Percentiles rank a stretch among this genome's conserved stretches.
Evolutionary conservation across 92 coral and sea anemone species (phyloP).

Genomic region (Epizoanthus rinbou): DNA sequence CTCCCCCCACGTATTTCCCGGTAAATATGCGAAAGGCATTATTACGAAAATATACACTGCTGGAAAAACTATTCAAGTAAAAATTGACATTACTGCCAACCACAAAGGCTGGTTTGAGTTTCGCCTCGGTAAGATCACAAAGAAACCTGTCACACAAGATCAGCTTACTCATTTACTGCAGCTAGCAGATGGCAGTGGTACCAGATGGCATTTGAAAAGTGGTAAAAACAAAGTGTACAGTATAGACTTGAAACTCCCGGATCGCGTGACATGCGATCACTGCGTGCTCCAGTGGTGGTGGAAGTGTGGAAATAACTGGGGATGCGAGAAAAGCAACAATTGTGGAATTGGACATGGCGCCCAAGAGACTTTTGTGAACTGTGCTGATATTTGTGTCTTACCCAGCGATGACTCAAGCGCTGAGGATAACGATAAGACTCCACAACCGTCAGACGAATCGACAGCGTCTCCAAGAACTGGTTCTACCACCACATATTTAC

Average conservation of each 20-base stretch:
- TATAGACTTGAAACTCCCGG: slow-evolving; percentile 42
- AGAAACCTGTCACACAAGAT: slow-evolving; percentile 33
- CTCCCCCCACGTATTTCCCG: neutral
- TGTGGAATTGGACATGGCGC: neutral
- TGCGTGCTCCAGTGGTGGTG: slow-evolving; percentile 59
- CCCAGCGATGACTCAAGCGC: slow-evolving; percentile 27
- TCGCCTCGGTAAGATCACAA: slow-evolving; percentile 24
- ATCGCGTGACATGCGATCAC: slow-evolving; percentile 34
- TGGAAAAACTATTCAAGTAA: slow-evolving; percentile 2
- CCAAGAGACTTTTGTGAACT: slow-evolving; percentile 44
- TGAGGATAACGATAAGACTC: neutral
- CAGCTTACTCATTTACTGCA: slow-evolving; percentile 18
- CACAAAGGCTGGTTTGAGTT: slow-evolving; percentile 35
- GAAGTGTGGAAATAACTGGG: slow-evolving; percentile 41
- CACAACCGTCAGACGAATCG: neutral
- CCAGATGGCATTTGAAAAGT: slow-evolving; percentile 37
- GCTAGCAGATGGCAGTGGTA: slow-evolving; percentile 6
- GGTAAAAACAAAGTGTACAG: neutral
- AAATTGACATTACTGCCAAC: slow-evolving; percentile 7
- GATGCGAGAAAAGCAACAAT: slow-evolving; percentile 11
- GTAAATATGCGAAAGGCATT: slow-evolving; percentile 7
- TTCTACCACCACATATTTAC: neutral
- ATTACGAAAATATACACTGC: slow-evolving; percentile 2
- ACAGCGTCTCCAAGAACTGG: neutral
- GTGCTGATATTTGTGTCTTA: slow-evolving; percentile 51